phyloP scores from a whole-genome alignment of 2,797 vertebrate genomes.

The Gymnocypris eckloni region DNA sequence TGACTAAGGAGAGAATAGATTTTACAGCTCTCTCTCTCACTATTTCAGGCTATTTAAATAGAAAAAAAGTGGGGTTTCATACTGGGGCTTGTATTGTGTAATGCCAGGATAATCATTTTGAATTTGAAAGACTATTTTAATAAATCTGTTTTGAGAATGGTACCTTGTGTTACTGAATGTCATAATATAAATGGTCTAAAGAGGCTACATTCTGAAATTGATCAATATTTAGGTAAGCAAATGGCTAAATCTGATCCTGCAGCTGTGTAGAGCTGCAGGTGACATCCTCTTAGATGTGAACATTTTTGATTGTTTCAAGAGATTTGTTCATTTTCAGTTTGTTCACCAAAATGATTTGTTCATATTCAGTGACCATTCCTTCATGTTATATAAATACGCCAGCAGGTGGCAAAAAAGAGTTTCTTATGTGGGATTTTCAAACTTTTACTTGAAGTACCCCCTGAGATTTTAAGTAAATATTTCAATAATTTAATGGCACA shows the following conservation, averaged over 20 bases:
- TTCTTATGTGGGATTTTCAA: too few species aligned
- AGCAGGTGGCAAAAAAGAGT: too few species aligned
- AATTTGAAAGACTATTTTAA: not conserved
- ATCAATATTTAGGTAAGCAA: not conserved
- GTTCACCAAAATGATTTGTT: too few species aligned
- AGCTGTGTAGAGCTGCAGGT: not conserved
- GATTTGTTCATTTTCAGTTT: too few species aligned
- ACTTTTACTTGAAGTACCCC: too few species aligned
- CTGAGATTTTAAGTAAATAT: too few species aligned
- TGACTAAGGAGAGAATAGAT: not conserved
- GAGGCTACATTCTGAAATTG: not conserved
- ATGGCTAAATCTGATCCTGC: not conserved
- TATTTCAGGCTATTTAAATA: not conserved
- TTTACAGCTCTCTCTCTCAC: not conserved
- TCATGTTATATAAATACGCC: too few species aligned
- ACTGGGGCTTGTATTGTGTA: not conserved
- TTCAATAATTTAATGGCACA: too few species aligned
- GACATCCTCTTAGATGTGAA: not conserved
- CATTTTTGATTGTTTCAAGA: too few species aligned
- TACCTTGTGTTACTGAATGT: too few species aligned
- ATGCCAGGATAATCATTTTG: not conserved
- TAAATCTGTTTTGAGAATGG: not conserved
- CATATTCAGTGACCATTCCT: too few species aligned
- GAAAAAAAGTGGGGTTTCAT: not conserved
- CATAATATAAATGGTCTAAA: not conserved